A percentile compares a stretch with the other conserved stretches of the same genome.
Conservation (phyloP, 2,797 vertebrate species). For the Sebastes ruberrimus region DNA sequence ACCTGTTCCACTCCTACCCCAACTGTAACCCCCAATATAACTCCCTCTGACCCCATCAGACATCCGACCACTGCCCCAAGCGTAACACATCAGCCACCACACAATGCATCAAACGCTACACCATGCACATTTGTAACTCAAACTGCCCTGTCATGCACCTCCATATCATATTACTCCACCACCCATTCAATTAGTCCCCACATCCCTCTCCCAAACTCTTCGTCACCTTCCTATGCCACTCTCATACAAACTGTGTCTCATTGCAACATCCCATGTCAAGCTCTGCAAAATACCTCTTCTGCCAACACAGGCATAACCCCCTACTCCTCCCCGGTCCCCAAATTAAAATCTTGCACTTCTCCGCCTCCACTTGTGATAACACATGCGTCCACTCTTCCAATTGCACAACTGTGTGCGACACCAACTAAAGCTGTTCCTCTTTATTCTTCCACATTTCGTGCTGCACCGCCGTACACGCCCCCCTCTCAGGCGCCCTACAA, state of each 20-base stretch:
- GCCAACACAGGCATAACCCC: constrained; percentile 59
- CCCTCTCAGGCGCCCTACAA: constrained; percentile 77
- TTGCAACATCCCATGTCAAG: constrained; percentile 78
- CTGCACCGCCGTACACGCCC: constrained; percentile 78
- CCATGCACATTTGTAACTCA: constrained; percentile 76
- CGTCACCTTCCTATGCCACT: constrained; percentile 70
- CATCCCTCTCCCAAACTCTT: constrained; percentile 39
- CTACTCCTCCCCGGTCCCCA: constrained; percentile 70
- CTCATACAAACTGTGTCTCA: constrained; percentile 78
- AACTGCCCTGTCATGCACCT: constrained; percentile 75
- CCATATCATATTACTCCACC: constrained; percentile 77
- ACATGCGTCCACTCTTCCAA: constrained; percentile 62
- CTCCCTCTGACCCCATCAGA: constrained; percentile 15
- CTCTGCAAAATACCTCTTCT: constrained; percentile 64
- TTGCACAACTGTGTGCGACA: constrained; percentile 57
- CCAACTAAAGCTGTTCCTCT: constrained; percentile 78
- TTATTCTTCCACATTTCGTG: constrained; percentile 79
- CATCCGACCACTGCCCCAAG: constrained; percentile 17
- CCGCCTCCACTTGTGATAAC: constrained; percentile 68
- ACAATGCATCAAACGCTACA: constrained; percentile 14
- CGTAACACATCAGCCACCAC: constrained; percentile 27
- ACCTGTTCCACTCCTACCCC: constrained; percentile 33
- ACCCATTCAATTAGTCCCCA: constrained; percentile 58
- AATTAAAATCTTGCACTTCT: constrained; percentile 73
- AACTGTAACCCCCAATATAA: constrained; percentile 3